phyloP scores from a whole-genome alignment of 2,888 invertebrate species.

The Cetonia aurata region DNA sequence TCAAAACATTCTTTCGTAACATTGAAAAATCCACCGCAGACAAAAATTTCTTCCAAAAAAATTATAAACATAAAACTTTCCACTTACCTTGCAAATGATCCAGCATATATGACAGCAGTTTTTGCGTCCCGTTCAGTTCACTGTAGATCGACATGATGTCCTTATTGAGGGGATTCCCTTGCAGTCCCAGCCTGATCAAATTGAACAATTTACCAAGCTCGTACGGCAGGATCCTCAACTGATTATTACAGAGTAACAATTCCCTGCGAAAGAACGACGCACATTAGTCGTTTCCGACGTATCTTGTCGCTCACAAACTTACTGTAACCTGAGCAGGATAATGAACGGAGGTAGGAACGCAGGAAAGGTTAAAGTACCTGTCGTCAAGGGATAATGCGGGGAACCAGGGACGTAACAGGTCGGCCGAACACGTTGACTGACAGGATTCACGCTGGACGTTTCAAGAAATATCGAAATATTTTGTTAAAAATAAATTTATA shows the following conservation, averaged over 20 bases:
- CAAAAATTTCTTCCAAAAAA: not conserved
- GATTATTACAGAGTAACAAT: slow-evolving; percentile 94
- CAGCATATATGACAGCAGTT: slow-evolving; percentile 93
- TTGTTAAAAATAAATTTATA: too few species aligned
- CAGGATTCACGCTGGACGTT: slow-evolving; percentile 44
- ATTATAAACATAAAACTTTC: not conserved
- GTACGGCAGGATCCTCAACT: slow-evolving; percentile 92
- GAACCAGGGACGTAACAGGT: slow-evolving; percentile 42
- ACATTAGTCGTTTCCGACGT: not conserved
- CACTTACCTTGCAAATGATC: slow-evolving; percentile 93
- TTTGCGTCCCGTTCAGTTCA: slow-evolving; percentile 94
- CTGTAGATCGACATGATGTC: slow-evolving; percentile 93
- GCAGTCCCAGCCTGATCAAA: slow-evolving; percentile 90
- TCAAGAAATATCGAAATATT: too few species aligned
- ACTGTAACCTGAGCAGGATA: slow-evolving; percentile 41
- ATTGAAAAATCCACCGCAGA: not conserved
- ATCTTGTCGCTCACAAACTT: slow-evolving; percentile 8
- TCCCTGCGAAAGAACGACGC: slow-evolving; percentile 75
- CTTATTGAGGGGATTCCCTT: slow-evolving; percentile 94
- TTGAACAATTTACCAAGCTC: slow-evolving; percentile 98
- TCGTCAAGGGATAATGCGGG: slow-evolving; percentile 43
- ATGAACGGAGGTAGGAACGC: slow-evolving; percentile 34
- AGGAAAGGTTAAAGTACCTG: slow-evolving; percentile 40
- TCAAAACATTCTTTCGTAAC: too few species aligned
- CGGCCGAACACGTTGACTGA: slow-evolving; percentile 45